These are phyloP conservation scores for Megalops cyprinoides DNA, from an alignment of 2,797 vertebrate species.

Conservation along the genomic window DNA sequence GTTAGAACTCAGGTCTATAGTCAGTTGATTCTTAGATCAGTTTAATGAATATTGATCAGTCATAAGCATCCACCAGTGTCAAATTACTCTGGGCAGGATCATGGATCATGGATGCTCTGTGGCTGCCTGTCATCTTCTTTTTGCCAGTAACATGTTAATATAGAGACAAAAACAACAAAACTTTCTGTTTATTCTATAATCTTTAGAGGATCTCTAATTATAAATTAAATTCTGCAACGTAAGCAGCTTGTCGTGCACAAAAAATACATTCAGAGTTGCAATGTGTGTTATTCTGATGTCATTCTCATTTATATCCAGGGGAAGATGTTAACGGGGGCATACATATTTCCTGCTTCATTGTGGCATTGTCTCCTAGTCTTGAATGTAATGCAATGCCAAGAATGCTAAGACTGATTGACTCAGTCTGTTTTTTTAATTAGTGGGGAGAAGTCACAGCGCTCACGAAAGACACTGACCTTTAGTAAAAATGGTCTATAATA, in stretches of 20 bases:
- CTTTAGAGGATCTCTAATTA: neutral
- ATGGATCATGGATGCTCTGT: no score
- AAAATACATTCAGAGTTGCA: no score
- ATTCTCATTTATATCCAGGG: neutral
- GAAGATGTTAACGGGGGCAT: neutral
- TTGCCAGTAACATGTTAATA: neutral
- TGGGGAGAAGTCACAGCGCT: constrained; percentile 4
- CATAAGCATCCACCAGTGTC: neutral
- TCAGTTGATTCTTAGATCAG: no score
- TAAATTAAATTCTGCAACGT: neutral
- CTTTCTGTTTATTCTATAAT: no score
- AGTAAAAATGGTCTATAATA: constrained; percentile 22
- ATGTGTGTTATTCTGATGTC: neutral
- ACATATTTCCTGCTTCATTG: constrained; percentile 1
- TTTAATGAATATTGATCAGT: neutral
- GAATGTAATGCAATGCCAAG: constrained; percentile 14
- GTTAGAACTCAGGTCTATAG: no score
- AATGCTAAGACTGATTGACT: constrained; percentile 23
- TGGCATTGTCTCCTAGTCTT: neutral
- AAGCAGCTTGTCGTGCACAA: no score
- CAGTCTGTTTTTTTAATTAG: constrained; percentile 34
- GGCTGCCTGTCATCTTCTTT: neutral
- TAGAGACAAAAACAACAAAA: neutral
- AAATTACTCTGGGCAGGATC: neutral
- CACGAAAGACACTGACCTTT: constrained; percentile 29